Percentiles rank a stretch among this genome's conserved stretches.
These are phyloP conservation scores for Nasonovia ribisnigri DNA, from an alignment of 2,888 invertebrate genomes.

Conservation along the genomic window DNA sequence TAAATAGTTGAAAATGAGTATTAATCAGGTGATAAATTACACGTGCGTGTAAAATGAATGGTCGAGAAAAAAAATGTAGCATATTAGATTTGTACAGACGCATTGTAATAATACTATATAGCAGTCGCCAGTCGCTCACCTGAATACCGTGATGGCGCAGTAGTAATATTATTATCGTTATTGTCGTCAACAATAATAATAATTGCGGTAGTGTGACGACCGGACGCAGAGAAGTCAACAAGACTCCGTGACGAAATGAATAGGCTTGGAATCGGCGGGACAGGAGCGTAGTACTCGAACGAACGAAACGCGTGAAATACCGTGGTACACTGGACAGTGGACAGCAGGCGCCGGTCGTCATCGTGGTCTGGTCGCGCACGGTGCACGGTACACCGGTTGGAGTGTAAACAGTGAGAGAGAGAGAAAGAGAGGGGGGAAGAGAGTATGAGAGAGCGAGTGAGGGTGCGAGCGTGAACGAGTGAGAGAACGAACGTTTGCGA, in stretches of 20 bases:
- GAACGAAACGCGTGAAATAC: background rate
- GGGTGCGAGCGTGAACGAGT: background rate
- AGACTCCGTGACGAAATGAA: background rate
- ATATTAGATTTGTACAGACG: background rate
- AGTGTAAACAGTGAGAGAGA: background rate
- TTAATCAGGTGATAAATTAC: background rate
- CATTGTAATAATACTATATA: background rate
- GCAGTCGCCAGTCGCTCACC: background rate
- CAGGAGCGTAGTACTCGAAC: background rate
- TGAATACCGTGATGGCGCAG: background rate
- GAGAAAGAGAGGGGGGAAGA: background rate
- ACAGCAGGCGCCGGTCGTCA: background rate
- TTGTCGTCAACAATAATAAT: background rate
- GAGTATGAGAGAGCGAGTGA: background rate
- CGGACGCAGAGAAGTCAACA: background rate
- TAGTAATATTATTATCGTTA: background rate
- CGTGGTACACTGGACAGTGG: background rate
- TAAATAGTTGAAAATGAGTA: background rate
- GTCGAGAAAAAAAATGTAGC: background rate
- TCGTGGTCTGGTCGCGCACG: background rate
- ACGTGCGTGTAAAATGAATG: background rate
- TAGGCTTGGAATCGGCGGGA: background rate
- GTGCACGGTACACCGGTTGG: constrained; percentile 2
- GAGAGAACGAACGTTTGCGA: background rate
- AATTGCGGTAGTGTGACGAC: background rate